Base-by-base conservation (phyloP, 2,113 vertebrate species). In the Platysternon megacephalum region DNA sequence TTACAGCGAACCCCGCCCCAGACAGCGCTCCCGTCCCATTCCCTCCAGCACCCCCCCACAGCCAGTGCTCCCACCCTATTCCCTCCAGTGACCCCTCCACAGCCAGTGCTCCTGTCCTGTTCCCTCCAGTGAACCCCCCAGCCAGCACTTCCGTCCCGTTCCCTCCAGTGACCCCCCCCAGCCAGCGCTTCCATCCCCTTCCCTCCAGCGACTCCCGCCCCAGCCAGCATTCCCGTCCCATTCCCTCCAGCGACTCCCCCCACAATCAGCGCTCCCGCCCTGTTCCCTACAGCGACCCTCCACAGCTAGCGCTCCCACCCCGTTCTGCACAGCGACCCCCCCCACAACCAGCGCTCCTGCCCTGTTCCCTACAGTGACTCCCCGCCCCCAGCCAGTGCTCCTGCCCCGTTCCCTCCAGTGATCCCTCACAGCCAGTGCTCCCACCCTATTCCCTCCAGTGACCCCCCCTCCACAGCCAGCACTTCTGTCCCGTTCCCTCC, bases 21-120 rank as follows among this genome's bases (percentile, higher is more conserved):
- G 72, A 22, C 24, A 12, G 72, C 5, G 12, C 11, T 44, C 21
- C 39, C 2, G 2, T 5, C 72, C 22, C 3, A 3, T 65, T 29
- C 58, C 58, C 5, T 29, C 4, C 56, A 58, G 28, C 2, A 13
- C 56, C 11, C 28, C 11, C 4, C 56, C 39, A 2, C 12, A 61
- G 29, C 5, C 28, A 14, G 28, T 6, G 29, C 13, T 32, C 2
- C 29, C 0, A 2, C 3, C 29, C 32, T 7, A 2, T 32, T 29
- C 32, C 32, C 32, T n/a, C 6, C 32, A 65, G 61, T 4, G 7
- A n/a, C 16, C 6, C 5, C 11, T 5, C 39, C 22, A 2, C 16
- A 19, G 35, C 14, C 32, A n/a, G 61, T 17, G 4, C 16, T 19
- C 32, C 16, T 3, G 6, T 6, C 32, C 32, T 3, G 3, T 35